Base-by-base conservation (phyloP, 2,888 invertebrate species). In the Ennomos fuscantarius region DNA sequence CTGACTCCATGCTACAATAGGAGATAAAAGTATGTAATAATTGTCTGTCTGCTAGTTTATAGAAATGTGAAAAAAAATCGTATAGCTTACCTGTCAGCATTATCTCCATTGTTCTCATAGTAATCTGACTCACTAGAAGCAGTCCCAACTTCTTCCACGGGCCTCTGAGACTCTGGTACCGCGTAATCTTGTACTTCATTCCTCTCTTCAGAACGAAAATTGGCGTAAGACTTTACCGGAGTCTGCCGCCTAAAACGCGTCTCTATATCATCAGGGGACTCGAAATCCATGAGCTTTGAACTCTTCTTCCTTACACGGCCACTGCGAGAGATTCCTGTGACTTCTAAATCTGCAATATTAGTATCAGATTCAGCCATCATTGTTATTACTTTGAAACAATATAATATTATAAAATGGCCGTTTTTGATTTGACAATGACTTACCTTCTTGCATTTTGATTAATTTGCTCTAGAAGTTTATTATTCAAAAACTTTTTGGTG, bases 301-400 rank as follows among this genome's bases (percentile, higher is more conserved):
- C 98, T 98, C 86, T 98, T 99, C 90, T 99, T 99, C 53, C 98
- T 93, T 0, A 98, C 97, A 55, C 98, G 93, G 15, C 98, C 98
- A 71, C 98, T 97, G 56, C 98, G 94, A 2, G 98, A 98, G 39
- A 97, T 95, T 8, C 97, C 97, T 52, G 96, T 96, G 54, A 97
- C 96, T 87, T 96, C 96, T 76, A 96, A 92, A 91, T 96, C 96
- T 93, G 79, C 67, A 73, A 59, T 37, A 33, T 11, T 31, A 11
- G 46, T 11, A 31, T 3, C 8, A 12, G 37, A 45, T 10, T 32
- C 35, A 15, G n/a, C 8, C 10, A n/a, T 42, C 35, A 40, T 8
- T 8, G 43, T 2, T 8, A 24, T 12, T 15, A 10, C 11, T 8
- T 10, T 9, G 36, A 47, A 47, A 36, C 12, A 50, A 43, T 10